phyloP scores from a whole-genome alignment of 2,888 invertebrate genomes.

The Anarsia innoxiella region DNA sequence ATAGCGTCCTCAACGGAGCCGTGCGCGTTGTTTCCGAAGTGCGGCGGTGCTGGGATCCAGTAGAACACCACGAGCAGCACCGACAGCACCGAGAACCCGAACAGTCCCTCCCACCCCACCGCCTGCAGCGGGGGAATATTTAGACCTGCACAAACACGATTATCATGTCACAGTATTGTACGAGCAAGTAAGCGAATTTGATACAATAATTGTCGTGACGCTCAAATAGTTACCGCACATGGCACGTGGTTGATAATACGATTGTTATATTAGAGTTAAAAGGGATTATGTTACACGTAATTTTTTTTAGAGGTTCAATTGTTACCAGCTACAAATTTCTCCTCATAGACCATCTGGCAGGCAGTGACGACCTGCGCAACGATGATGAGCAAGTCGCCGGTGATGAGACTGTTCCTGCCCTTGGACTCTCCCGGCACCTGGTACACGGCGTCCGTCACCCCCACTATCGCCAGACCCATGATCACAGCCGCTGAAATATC shows the following conservation, averaged over 20 bases:
- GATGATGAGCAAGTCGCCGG: conserved; percentile 85
- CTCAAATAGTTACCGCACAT: no score
- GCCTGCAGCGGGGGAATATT: conserved; percentile 94
- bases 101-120: conserved; percentile 93
- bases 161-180: no score
- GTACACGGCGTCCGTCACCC: conserved; percentile 81
- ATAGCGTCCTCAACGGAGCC: conserved; percentile 87
- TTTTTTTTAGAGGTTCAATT: no score
- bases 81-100: conserved; percentile 55
- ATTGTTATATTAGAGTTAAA: no score
- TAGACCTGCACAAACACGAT: conserved; percentile 73
- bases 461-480: conserved; percentile 82
- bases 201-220: no score
- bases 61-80: conserved; percentile 76
- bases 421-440: conserved; percentile 53
- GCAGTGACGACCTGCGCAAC: conserved; percentile 88
- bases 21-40: conserved; percentile 84
- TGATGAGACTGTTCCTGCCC: conserved; percentile 83
- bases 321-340: conserved; percentile 85
- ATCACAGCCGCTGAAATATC: conserved; percentile 73
- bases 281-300: no score
- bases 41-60: conserved; percentile 83
- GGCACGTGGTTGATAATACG: no score
- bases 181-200: no score
- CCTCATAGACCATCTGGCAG: conserved; percentile 95